A percentile compares a stretch with the other conserved stretches of the same genome.
phyloP scores from a whole-genome alignment of 2,797 vertebrate genomes.

The Zenarchopterus dispar region DNA sequence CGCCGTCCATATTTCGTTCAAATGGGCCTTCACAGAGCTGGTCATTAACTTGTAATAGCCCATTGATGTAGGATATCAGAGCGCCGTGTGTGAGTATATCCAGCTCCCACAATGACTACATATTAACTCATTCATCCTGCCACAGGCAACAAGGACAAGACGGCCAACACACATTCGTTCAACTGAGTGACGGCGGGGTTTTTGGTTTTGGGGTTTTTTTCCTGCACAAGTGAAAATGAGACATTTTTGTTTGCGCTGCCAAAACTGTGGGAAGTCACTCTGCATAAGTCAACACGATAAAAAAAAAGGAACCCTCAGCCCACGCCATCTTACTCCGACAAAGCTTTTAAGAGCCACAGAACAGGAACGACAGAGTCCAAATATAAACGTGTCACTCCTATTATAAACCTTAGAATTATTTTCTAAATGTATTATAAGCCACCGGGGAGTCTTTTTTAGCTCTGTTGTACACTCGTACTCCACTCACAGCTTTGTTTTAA shows the following conservation, averaged over 20 bases:
- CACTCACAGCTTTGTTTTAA: background rate
- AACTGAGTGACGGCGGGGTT: constrained; percentile 19
- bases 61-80: constrained; percentile 76
- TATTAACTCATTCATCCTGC: constrained; percentile 74
- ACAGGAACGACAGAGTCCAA: background rate
- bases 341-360: background rate
- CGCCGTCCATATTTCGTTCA: constrained; percentile 74
- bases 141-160: constrained; percentile 36
- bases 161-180: constrained; percentile 54
- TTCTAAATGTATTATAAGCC: background rate
- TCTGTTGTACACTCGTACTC: background rate
- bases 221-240: constrained; percentile 5
- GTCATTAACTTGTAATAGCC: constrained; percentile 78
- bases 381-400: background rate
- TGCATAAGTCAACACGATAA: constrained; percentile 35
- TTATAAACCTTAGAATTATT: background rate
- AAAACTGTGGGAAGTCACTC: constrained; percentile 34
- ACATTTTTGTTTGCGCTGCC: constrained; percentile 7
- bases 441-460: background rate
- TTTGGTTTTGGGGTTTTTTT: constrained; percentile 18
- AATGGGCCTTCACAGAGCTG: constrained; percentile 72
- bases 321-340: background rate
- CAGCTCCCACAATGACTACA: constrained; percentile 65
- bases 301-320: constrained; percentile 26
- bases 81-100: constrained; percentile 69